phyloP scores from a whole-genome alignment of 2,113 vertebrate genomes.

The Upupa epops region DNA sequence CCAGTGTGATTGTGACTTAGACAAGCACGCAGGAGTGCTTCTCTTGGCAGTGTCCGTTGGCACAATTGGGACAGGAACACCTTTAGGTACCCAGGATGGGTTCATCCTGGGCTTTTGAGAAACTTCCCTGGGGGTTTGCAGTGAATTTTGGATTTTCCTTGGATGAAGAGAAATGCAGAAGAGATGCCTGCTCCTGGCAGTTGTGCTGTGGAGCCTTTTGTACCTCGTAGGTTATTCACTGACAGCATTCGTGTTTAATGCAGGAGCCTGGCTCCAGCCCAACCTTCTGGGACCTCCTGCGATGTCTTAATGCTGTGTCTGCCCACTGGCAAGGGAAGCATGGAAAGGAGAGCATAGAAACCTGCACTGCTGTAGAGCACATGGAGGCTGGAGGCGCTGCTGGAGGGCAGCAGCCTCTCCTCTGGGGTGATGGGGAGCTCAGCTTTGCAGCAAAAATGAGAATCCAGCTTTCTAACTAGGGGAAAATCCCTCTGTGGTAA shows the following conservation, averaged over 20 bases:
- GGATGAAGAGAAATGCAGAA: not conserved
- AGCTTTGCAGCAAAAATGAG: not conserved
- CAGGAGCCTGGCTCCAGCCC: not conserved
- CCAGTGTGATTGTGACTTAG: not conserved
- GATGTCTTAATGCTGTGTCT: not conserved
- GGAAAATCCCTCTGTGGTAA: not conserved
- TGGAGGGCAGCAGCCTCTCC: not conserved
- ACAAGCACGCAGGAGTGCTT: not conserved
- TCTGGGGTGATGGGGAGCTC: not conserved
- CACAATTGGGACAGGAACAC: not conserved
- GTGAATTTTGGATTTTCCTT: not conserved
- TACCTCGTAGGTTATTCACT: not conserved
- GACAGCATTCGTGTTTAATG: not conserved
- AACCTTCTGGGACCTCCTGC: not conserved
- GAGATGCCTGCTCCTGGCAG: not conserved
- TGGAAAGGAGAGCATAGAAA: not conserved
- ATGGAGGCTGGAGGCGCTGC: rapidly evolving
- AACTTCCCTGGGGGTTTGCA: rapidly evolving
- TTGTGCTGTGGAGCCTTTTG: not conserved
- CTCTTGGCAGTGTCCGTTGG: rapidly evolving
- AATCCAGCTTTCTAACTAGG: not conserved
- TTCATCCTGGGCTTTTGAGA: not conserved
- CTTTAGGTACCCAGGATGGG: not conserved
- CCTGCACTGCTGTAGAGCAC: rapidly evolving
- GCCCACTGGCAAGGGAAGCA: not conserved